These are phyloP conservation scores for Macrophya annulata DNA, from an alignment of 2,888 invertebrate genomes.

Conservation along the genomic window DNA sequence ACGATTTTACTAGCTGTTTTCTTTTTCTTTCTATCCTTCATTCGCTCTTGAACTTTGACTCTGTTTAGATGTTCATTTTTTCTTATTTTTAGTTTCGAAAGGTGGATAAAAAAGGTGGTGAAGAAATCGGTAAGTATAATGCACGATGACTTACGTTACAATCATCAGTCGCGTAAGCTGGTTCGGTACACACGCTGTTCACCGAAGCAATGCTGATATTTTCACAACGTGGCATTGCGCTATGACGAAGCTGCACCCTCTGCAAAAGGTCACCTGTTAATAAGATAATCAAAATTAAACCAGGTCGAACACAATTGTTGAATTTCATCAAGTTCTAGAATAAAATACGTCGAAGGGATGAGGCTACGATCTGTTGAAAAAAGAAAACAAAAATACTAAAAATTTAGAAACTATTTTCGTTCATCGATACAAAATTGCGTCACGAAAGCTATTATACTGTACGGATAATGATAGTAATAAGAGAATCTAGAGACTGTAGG, in stretches of 20 bases:
- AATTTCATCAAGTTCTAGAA: not conserved
- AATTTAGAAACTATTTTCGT: not conserved
- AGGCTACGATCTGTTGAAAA: not conserved
- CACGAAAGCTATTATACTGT: conserved; percentile 1
- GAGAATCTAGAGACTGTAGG: conserved; percentile 24
- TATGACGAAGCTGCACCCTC: conserved; percentile 88
- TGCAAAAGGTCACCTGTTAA: conserved; percentile 86
- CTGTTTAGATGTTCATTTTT: not conserved
- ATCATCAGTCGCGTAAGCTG: conserved; percentile 89
- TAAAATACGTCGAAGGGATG: not conserved
- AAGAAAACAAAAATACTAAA: not conserved
- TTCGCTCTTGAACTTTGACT: not conserved
- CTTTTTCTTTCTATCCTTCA: not conserved
- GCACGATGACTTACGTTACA: conserved; percentile 87
- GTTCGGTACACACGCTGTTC: conserved; percentile 92
- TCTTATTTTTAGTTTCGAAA: not conserved
- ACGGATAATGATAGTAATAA: not conserved
- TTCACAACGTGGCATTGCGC: conserved; percentile 91
- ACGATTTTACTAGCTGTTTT: not conserved
- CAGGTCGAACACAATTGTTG: not conserved
- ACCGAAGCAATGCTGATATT: conserved; percentile 92
- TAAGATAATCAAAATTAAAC: not conserved
- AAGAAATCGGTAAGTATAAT: not conserved
- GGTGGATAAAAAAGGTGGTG: not conserved
- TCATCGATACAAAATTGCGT: not conserved